phyloP scores from a whole-genome alignment of 2,113 vertebrate genomes.

The Mystacornis crossleyi region DNA sequence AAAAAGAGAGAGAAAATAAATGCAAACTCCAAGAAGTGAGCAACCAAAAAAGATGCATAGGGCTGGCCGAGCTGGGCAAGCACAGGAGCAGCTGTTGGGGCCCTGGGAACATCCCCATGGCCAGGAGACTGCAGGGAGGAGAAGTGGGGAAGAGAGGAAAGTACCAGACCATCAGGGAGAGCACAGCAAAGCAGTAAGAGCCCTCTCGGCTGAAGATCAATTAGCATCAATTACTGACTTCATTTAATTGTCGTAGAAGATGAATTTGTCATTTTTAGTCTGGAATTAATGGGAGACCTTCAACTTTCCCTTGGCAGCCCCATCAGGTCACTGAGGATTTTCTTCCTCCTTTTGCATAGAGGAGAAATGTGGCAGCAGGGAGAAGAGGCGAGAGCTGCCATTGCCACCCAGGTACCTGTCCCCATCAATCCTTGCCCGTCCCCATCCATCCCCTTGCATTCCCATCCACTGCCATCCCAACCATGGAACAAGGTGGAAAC shows the following conservation, averaged over 20 bases:
- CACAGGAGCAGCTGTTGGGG: neutral
- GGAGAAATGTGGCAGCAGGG: neutral
- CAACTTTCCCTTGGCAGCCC: conserved; percentile 84
- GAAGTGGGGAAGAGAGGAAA: neutral
- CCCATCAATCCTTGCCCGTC: neutral
- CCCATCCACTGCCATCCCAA: neutral
- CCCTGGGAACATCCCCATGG: neutral
- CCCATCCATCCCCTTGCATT: neutral
- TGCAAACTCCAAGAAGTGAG: neutral
- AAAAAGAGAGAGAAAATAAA: neutral
- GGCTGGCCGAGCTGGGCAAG: neutral
- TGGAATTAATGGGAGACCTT: conserved; percentile 88
- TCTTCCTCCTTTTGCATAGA: conserved; percentile 10
- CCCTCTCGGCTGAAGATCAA: conserved; percentile 83
- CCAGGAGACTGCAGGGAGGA: neutral
- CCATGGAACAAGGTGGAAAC: neutral
- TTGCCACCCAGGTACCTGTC: neutral
- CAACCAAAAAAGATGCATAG: neutral
- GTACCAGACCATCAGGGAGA: conserved; percentile 36
- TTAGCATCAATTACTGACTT: conserved; percentile 91
- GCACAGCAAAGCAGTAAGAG: conserved; percentile 51
- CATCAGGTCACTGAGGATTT: conserved; percentile 52
- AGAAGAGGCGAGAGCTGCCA: neutral
- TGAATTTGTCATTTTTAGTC: conserved; percentile 90
- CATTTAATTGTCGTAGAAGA: conserved; percentile 90